Evolutionary conservation across 2,888 invertebrate species (phyloP).

Genomic region (Calameuta idolon): DNA sequence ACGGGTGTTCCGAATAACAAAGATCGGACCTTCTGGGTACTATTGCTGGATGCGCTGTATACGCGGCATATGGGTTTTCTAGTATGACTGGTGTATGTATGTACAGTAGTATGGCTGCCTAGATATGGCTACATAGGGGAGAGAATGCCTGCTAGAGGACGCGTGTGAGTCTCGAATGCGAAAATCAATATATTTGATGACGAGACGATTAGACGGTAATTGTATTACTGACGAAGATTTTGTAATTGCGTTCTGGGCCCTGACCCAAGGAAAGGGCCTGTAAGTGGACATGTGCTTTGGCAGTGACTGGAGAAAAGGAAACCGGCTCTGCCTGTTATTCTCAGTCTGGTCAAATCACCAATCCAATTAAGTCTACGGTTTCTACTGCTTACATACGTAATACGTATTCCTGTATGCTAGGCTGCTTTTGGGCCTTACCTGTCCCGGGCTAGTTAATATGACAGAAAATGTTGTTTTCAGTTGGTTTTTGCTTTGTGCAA

Average conservation of each 20-base stretch:
- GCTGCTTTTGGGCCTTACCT: background rate
- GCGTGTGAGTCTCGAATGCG: background rate
- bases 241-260: background rate
- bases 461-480: too few relatives aligned
- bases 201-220: background rate
- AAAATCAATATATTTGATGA: background rate
- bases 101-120: background rate
- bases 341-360: slow-evolving; percentile 33
- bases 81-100: background rate
- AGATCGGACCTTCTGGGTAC: background rate
- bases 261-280: background rate
- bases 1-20: background rate
- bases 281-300: slow-evolving; percentile 13
- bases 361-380: slow-evolving; percentile 39
- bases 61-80: background rate
- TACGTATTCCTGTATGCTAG: background rate
- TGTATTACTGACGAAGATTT: background rate
- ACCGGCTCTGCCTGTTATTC: background rate
- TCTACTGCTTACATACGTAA: background rate
- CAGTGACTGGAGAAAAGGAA: background rate
- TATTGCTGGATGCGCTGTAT: background rate
- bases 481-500: too few relatives aligned
- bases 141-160: background rate
- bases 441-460: background rate
- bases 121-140: background rate